Evolutionary conservation across 2,113 vertebrate species (phyloP), one percentile per base, ranked within the genome.

Genomic region (Zootoca vivipara): DNA sequence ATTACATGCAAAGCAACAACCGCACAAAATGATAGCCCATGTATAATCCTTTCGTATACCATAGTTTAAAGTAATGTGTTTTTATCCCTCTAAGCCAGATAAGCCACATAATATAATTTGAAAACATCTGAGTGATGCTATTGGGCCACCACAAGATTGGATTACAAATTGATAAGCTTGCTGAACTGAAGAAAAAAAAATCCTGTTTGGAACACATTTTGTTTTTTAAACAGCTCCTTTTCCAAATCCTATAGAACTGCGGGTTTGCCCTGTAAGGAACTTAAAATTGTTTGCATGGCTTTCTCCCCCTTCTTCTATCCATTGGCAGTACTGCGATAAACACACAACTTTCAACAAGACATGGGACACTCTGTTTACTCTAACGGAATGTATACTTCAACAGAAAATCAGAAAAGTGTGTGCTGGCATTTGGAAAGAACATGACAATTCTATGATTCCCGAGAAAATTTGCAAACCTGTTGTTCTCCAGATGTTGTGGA

Each of bases 291-390:
- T 93, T 90, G 30, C 58, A 92, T 79, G 92, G 85, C 80, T 35
- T 67, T 42, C 5, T 1, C 46, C 58, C 10, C 4, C 52, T 30
- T 42, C 10, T 22, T 73, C 69, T 90, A 85, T 90, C 64, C 16
- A 93, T 94, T 94, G 91, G 87, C 90, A 93, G 87, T 62, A 26
- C 65, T 91, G 58, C 75, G 70, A 94, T 92, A 96, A 96, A 95
- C 20, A 67, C 1, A 93, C 33, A 75, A 90, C 75, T 93, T 93
- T 93, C 74, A 58, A 52, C 91, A 95, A 92, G 75, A 86, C 89
- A 95, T 62, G 88, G 42, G 93, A 91, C 85, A 92, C 87, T 72
- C 13, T 90, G 85, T 94, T 96, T 95, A 93, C 91, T 94, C 92
- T 90, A 93, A 95, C 65, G 64, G 0, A 26, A 70, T 93, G 89